Evolutionary conservation across 2,797 vertebrate species (phyloP).

Genomic region (Schizopygopsis pylzovi): DNA sequence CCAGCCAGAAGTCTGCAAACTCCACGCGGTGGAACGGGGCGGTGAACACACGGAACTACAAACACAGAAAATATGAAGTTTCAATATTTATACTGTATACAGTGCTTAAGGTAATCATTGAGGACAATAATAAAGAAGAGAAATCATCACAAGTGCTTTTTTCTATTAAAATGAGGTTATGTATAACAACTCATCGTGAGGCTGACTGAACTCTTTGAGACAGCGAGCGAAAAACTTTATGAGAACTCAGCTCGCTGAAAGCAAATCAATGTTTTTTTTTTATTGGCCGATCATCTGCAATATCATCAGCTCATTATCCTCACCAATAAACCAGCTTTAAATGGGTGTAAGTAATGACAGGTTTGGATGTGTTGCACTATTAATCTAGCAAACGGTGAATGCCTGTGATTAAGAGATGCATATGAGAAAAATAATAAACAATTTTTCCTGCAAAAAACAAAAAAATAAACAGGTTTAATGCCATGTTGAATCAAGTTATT

Average conservation of each 20-base stretch:
- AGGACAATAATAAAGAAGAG: background rate
- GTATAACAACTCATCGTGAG: background rate
- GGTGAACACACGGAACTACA: conserved; percentile 95
- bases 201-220: background rate
- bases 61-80: conserved; percentile 1
- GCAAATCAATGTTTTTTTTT: conserved; percentile 9
- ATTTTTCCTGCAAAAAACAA: background rate
- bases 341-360: background rate
- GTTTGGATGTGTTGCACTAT: background rate
- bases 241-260: background rate
- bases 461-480: background rate
- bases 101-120: background rate
- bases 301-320: background rate
- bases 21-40: conserved; percentile 97
- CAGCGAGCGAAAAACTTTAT: background rate
- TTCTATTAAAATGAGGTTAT: background rate
- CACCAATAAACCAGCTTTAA: background rate
- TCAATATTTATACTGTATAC: conserved; percentile 33
- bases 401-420: background rate
- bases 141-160: background rate
- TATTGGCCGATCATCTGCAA: background rate
- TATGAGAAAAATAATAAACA: background rate
- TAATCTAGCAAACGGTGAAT: background rate
- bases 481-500: background rate
- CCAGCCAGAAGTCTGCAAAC: conserved; percentile 99